Base-by-base conservation (phyloP, 2,797 vertebrate species). In the Gadopsis bispinosus region DNA sequence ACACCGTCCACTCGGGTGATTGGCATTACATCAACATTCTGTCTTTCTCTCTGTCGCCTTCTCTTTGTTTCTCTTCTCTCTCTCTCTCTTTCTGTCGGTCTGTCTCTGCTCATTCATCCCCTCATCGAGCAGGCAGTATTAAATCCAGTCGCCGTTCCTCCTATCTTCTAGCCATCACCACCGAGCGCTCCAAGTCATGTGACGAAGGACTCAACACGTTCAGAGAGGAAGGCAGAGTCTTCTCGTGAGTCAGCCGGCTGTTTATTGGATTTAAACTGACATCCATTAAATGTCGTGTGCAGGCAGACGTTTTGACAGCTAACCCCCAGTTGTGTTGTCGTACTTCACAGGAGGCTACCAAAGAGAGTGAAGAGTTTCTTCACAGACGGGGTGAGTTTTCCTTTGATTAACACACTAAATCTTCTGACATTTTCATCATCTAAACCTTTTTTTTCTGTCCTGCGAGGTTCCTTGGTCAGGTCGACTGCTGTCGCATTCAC, bases 171-270 rank as follows among this genome's bases (percentile, higher is more conserved):
- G 98, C 97, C 93, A 97, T 99, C 94, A 98, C 97, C 90, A 96
- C 97, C 0, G 97, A 98, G 89, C 97, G 98, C 89, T 99, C 98
- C 92, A 99, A 99, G 94, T 99, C 98, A 47, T 99, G 98, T 1
- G 98, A 99, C 7, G 98, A 99, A 0, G 98, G 98, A 20, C 97
- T 99, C 87, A 99, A 99, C 80, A 92, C 95, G 0, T 98, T 98
- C 92, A 94, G 97, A 70, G 98, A 99, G 0, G 98, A 99, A 71
- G 96, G 96, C 4, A 95, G 96, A 26, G 84, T 94, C 75, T 95
- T 97, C 37, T 96, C 97, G 98, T 99, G 92, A 95, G 95, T 92
- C 43, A 37, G 3, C 5, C 3, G 50, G 55, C 22, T n/a, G 2
- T 22, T 11, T 3, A 17, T 0, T 47, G 3, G 17, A 0, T 26